These are phyloP conservation scores for Gadopsis marmoratus DNA, from an alignment of 2,797 vertebrate species.

Conservation along the genomic window DNA sequence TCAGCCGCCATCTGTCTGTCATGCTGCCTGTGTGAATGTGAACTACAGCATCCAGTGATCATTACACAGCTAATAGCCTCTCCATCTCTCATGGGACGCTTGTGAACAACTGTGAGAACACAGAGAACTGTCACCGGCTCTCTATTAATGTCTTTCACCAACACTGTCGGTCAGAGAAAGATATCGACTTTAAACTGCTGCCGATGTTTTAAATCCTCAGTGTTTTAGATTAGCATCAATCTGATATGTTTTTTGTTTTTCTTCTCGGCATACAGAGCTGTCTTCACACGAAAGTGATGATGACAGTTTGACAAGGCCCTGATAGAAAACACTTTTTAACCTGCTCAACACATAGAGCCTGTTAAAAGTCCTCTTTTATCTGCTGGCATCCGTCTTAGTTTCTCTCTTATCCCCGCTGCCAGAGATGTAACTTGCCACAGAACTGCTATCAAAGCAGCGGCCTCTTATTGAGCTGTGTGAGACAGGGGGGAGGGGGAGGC, in stretches of 20 bases:
- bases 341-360: conserved; percentile 70
- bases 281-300: conserved; percentile 65
- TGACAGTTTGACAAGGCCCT: conserved; percentile 74
- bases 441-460: conserved; percentile 77
- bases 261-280: conserved; percentile 44
- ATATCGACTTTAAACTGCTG: conserved; percentile 50
- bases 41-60: conserved; percentile 70
- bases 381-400: conserved; percentile 72
- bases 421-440: conserved; percentile 73
- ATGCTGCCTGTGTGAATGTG: conserved; percentile 51
- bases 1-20: conserved; percentile 72
- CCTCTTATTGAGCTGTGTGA: conserved; percentile 68
- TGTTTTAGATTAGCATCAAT: conserved; percentile 69
- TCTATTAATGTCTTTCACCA: conserved; percentile 45
- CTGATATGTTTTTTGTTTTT: conserved; percentile 40
- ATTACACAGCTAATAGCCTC: conserved; percentile 69
- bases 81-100: conserved; percentile 66
- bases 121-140: conserved; percentile 55
- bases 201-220: conserved; percentile 58
- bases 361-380: conserved; percentile 80
- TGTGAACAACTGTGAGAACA: conserved; percentile 64
- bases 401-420: conserved; percentile 70
- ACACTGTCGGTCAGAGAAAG: conserved; percentile 54
- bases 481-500: conserved; percentile 14
- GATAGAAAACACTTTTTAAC: conserved; percentile 77